Evolutionary conservation across 2,113 vertebrate genomes (phyloP), one percentile per base, ranked within the genome.

Genomic region (Myodes glareolus): DNA sequence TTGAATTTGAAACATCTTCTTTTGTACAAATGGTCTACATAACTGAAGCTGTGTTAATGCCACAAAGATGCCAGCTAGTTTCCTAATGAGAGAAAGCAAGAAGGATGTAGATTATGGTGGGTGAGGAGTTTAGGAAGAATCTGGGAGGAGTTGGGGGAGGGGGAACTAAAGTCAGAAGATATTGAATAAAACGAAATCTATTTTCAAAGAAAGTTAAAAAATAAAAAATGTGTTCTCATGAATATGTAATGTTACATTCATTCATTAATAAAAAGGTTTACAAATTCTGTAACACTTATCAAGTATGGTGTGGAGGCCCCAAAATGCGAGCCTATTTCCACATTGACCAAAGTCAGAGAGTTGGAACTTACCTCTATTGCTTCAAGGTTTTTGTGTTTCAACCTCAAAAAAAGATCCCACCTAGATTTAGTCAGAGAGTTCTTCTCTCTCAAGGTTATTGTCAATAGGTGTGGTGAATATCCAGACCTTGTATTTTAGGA

Each of bases 241-340:
- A 23, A 58, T 72, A 92, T 70, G 90, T 84, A 29, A 47, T 87
- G 2, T 88, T 70, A 88, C 36, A 72, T 63, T 76, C 21, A 87
- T 76, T 77, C 14, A 72, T 80, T 88, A 55, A 77, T 94, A 52
- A 77, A 93, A 82, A 33, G 27, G 87, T 61, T 92, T 92, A 76
- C 52, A 55, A 31, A 90, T 29, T 61, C 63, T 81, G 6, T 61
- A 73, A 77, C 10, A 90, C 76, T 31, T 19, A 76, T 2, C 73
- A 52, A 86, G 2, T 19, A 52, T 16, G 55, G 55, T 58, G 55
- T 58, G 19, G 55, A 58, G 19, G 19, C 55, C 17, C 55, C 19
- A 58, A 55, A 19, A 19, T 19, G 5, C 6, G 55, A 58, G 17
- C 17, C 55, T 58, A 58, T 58, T 1, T 58, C 4, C 1, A 58